Conservation (phyloP, 1,140 invertebrate genomes). For the Drosophila ogumai region DNA sequence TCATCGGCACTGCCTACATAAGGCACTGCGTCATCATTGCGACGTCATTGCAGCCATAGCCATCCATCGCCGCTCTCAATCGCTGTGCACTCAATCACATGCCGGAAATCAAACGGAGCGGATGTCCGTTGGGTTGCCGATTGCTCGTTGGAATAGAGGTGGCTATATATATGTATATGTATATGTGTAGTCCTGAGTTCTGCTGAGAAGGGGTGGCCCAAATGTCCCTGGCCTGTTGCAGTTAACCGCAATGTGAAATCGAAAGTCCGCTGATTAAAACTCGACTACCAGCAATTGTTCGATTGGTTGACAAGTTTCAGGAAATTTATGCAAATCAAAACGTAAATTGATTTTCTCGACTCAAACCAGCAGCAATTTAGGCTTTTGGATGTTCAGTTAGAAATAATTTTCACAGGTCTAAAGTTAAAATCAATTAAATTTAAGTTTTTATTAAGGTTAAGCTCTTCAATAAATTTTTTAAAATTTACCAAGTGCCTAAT, state of each 20-base stretch:
- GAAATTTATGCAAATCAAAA: constrained; percentile 75
- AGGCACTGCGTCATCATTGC: constrained; percentile 28
- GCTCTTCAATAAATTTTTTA: background rate
- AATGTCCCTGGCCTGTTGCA: constrained; percentile 25
- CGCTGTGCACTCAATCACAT: constrained; percentile 79
- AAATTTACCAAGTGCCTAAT: background rate
- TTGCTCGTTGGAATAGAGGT: constrained; percentile 28
- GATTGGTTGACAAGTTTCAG: constrained; percentile 39
- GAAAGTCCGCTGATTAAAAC: constrained; percentile 80
- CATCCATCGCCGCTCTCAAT: constrained; percentile 66
- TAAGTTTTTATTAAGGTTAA: background rate
- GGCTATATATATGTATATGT: background rate
- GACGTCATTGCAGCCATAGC: constrained; percentile 45
- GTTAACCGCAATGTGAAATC: constrained; percentile 76
- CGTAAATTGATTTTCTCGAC: constrained; percentile 42
- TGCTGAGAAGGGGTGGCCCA: background rate
- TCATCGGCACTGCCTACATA: constrained; percentile 3
- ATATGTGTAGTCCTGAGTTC: background rate
- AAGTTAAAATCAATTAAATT: background rate
- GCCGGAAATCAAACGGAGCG: constrained; percentile 79
- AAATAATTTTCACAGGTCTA: background rate
- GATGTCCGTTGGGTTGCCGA: constrained; percentile 65
- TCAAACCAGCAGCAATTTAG: background rate
- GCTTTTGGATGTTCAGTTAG: background rate
- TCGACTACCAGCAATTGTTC: constrained; percentile 47